A percentile compares a stretch with the other conserved stretches of the same genome.
phyloP scores from a whole-genome alignment of 2,888 invertebrate genomes.

The Melanargia galathea region DNA sequence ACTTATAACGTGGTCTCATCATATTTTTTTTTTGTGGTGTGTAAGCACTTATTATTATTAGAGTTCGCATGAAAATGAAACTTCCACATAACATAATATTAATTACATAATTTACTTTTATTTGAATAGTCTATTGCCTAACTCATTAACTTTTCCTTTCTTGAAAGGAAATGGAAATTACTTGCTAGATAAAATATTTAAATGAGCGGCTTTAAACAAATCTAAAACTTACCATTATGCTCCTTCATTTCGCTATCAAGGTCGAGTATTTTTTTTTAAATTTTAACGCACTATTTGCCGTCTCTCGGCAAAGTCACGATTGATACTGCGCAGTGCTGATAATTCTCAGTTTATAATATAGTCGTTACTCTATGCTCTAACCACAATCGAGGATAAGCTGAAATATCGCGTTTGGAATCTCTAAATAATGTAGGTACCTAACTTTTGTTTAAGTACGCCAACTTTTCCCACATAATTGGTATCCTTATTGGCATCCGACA shows the following conservation, averaged over 20 bases:
- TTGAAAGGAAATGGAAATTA: background rate
- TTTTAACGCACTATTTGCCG: constrained; percentile 33
- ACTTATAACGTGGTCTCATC: too few relatives aligned
- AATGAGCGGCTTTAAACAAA: constrained; percentile 22
- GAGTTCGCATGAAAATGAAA: background rate
- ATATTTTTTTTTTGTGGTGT: too few relatives aligned
- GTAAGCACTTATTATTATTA: too few relatives aligned
- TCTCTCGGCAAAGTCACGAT: constrained; percentile 42
- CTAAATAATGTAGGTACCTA: constrained; percentile 11
- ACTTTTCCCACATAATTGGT: background rate
- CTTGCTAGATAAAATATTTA: background rate
- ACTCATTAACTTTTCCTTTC: background rate
- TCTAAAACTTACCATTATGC: constrained; percentile 35
- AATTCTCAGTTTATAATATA: constrained; percentile 44
- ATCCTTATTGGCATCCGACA: constrained; percentile 5
- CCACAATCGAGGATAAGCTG: constrained; percentile 41
- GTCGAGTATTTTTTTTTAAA: constrained; percentile 27
- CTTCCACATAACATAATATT: too few relatives aligned
- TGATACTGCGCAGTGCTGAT: constrained; percentile 43
- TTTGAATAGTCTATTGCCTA: background rate
- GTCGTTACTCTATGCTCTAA: constrained; percentile 33
- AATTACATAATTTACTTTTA: background rate
- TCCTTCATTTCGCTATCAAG: constrained; percentile 37
- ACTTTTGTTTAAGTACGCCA: background rate
- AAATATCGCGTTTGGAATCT: constrained; percentile 28